phyloP scores from a whole-genome alignment of 2,797 vertebrate genomes.

The Schizopygopsis malacanthus region DNA sequence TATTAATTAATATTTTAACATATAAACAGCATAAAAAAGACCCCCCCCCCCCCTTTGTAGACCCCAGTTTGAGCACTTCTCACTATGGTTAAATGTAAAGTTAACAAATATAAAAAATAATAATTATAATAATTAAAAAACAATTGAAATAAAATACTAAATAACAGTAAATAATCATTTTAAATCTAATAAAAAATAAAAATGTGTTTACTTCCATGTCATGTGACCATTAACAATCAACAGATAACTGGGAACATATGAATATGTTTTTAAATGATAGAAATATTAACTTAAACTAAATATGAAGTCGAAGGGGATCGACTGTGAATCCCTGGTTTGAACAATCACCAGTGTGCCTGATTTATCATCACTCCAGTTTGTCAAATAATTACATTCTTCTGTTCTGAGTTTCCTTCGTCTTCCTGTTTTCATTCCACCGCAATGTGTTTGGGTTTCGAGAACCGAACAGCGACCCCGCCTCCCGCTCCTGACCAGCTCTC shows the following conservation, averaged over 20 bases:
- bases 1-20: background rate
- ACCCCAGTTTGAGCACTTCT: background rate
- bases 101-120: too few relatives aligned
- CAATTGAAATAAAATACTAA: background rate
- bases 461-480: conserved; percentile 35
- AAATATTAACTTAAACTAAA: background rate
- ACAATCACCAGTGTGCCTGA: conserved; percentile 38
- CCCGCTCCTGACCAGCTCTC: conserved; percentile 43
- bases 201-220: background rate
- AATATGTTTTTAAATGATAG: background rate
- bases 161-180: background rate
- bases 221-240: background rate
- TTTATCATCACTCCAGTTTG: conserved; percentile 63
- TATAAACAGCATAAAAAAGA: background rate
- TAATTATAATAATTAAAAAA: background rate
- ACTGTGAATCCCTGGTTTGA: background rate
- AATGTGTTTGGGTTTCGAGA: conserved; percentile 64
- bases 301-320: background rate
- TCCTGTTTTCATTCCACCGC: conserved; percentile 72
- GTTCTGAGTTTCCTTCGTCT: conserved; percentile 72
- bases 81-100: background rate
- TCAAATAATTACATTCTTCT: conserved; percentile 72
- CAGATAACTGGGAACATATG: background rate
- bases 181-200: background rate
- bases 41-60: too few relatives aligned